Base-by-base conservation (phyloP, 2,113 vertebrate genomes). In the Podiceps cristatus region DNA sequence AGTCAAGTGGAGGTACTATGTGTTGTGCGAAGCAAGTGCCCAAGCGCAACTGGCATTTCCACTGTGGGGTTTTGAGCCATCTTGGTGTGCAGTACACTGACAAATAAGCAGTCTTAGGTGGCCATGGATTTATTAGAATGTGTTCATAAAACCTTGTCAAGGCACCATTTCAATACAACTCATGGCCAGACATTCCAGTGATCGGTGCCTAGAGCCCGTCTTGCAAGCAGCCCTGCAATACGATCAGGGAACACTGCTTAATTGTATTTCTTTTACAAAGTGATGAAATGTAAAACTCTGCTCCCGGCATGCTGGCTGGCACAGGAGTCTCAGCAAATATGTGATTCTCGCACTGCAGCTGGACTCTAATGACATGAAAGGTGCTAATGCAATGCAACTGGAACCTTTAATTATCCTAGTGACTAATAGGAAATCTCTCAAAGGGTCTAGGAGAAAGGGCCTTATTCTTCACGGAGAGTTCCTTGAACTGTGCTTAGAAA, bases 381-480 rank as follows among this genome's bases (percentile, higher is more conserved):
- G 93, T 96, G 96, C 93, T 97, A 97, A 95, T 96, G 94, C 89
- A 93, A 93, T 95, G 95, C 95, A 97, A 93, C 62, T 94, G 87
- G 97, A 97, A 97, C 97, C 94, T 96, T 95, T 97, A 93, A 97
- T 97, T 97, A 97, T 93, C 62, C 58, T 29, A 45, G 66, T 97
- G 94, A 96, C 94, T 97, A 96, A 97, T 35, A 95, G 74, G 73
- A 94, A 91, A 86, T 85, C 89, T 96, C 94, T 96, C 89, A 80
- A 91, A 95, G 84, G 71, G 74, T 93, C 87, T 62, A 68, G 64
- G 86, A 96, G 91, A 95, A 94, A 96, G 22, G 79, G 74, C n/a
- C 71, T 76, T 78, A 59, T 93, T 95, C 93, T 95, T 96, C 75
- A 19, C 5, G 0, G 53, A 76, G 86, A 58, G 68, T 89, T 93